Conservation (phyloP, 2,888 invertebrate species). For the Cataglyphis cursor region DNA sequence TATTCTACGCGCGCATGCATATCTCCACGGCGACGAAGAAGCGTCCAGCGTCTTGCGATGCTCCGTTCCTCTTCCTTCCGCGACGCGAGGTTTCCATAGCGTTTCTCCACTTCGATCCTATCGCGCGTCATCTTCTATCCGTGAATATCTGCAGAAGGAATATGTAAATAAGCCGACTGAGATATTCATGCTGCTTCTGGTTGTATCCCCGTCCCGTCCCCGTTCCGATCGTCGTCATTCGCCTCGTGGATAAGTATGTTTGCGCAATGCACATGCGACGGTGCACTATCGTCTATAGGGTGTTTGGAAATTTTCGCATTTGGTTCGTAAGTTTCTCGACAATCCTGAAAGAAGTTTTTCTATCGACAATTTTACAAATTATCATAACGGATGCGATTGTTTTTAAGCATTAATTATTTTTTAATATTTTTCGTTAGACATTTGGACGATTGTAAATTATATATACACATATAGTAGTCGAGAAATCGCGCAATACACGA, state of each 20-base stretch:
- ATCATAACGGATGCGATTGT: neutral
- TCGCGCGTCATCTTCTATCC: slow-evolving; percentile 70
- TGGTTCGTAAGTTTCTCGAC: neutral
- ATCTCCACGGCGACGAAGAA: slow-evolving; percentile 48
- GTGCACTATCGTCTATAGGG: neutral
- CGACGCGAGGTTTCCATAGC: slow-evolving; percentile 26
- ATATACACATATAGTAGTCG: neutral
- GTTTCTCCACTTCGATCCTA: slow-evolving; percentile 57
- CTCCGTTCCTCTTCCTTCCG: neutral
- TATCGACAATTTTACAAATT: neutral
- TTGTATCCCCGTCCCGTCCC: slow-evolving; percentile 27
- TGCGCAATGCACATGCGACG: slow-evolving; percentile 51
- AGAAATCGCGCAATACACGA: neutral
- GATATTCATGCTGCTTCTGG: slow-evolving; percentile 72
- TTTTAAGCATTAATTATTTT: neutral
- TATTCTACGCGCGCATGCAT: slow-evolving; percentile 37
- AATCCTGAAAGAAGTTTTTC: neutral
- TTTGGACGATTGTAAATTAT: neutral
- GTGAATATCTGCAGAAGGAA: slow-evolving; percentile 72
- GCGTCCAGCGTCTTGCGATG: slow-evolving; percentile 38
- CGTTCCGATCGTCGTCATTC: slow-evolving; percentile 44
- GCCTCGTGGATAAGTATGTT: slow-evolving; percentile 75
- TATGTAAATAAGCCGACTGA: slow-evolving; percentile 77
- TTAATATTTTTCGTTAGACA: neutral
- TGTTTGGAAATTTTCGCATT: neutral